A percentile compares a stretch with the other conserved stretches of the same genome.
These are phyloP conservation scores for Idaea biselata DNA, from an alignment of 2,888 invertebrate genomes.

Conservation along the genomic window DNA sequence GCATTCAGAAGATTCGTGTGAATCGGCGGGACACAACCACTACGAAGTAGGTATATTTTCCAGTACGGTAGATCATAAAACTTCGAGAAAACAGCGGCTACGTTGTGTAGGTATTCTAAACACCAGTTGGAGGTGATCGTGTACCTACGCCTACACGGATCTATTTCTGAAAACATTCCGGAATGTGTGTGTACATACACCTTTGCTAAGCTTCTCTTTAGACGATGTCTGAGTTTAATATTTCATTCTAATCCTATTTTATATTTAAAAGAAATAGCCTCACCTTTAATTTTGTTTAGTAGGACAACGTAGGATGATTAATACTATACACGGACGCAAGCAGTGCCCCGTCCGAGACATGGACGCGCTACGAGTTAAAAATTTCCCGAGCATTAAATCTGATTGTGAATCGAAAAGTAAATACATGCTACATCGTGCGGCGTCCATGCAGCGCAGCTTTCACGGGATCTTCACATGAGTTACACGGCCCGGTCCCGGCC, in stretches of 20 bases:
- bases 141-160: constrained; percentile 36
- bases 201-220: constrained; percentile 33
- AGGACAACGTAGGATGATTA: too few relatives aligned
- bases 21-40: not conserved
- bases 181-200: constrained; percentile 49
- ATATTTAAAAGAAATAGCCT: too few relatives aligned
- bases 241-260: not conserved
- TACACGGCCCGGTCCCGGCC: too few relatives aligned
- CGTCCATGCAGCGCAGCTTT: too few relatives aligned
- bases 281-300: too few relatives aligned
- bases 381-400: too few relatives aligned
- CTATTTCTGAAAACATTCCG: constrained; percentile 40
- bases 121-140: constrained; percentile 31
- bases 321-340: too few relatives aligned
- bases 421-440: too few relatives aligned
- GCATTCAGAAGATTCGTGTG: not conserved
- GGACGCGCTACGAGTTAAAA: too few relatives aligned
- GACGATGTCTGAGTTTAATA: constrained; percentile 18
- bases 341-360: too few relatives aligned
- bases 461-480: too few relatives aligned
- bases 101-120: constrained; percentile 7
- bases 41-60: not conserved
- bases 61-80: not conserved
- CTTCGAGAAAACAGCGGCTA: not conserved
- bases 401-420: too few relatives aligned